Evolutionary conservation across 2,888 invertebrate genomes (phyloP).

Genomic region (Calephelis perditalis): DNA sequence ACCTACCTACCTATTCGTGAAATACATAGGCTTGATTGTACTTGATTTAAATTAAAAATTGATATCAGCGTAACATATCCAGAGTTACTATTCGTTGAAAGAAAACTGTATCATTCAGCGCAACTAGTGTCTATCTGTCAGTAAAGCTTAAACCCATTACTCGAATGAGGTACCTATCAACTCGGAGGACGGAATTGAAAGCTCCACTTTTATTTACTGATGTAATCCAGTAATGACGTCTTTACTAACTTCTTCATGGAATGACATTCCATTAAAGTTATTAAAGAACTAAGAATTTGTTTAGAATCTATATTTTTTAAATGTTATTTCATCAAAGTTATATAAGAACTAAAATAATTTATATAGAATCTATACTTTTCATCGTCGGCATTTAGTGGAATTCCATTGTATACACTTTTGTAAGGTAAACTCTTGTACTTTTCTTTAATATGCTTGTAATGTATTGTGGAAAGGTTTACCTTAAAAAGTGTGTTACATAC

Average conservation of each 20-base stretch:
- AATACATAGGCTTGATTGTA: no score
- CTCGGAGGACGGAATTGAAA: not conserved
- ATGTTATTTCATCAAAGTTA: no score
- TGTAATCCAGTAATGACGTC: not conserved
- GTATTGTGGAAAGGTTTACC: no score
- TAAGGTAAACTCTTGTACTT: no score
- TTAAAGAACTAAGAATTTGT: not conserved
- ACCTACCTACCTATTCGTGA: no score
- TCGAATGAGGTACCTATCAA: conserved; percentile 3
- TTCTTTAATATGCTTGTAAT: no score
- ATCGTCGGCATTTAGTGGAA: no score
- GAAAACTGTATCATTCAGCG: conserved; percentile 1
- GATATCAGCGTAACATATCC: not conserved
- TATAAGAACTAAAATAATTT: not conserved
- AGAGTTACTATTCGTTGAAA: not conserved
- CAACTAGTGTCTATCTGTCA: conserved; percentile 5
- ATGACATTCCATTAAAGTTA: conserved; percentile 4
- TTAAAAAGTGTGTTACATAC: no score
- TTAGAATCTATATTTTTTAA: no score
- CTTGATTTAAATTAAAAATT: no score
- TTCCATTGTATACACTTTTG: no score
- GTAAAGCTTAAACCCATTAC: conserved; percentile 10
- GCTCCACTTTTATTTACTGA: conserved; percentile 2
- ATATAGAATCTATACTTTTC: no score
- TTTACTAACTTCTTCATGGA: not conserved